These are phyloP conservation scores for Parazoanthus atlanticus DNA, from an alignment of 92 coral and sea anemone species.

Conservation along the genomic window DNA sequence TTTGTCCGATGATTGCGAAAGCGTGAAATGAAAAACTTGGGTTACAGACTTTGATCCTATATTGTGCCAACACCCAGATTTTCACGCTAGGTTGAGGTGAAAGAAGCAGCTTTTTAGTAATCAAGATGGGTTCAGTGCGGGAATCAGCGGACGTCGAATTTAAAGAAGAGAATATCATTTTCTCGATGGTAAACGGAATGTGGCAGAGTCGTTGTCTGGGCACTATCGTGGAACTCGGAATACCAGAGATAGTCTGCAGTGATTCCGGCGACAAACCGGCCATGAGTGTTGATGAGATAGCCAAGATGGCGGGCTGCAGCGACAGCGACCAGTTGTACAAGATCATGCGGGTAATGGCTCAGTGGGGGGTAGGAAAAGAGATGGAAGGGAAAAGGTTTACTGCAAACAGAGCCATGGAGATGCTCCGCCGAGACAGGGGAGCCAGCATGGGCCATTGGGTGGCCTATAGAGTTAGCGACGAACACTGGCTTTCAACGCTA, in stretches of 20 bases:
- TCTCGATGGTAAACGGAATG: conserved; percentile 44
- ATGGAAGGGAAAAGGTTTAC: conserved; percentile 29
- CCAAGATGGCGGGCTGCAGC: conserved; percentile 15
- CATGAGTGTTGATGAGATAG: conserved; percentile 34
- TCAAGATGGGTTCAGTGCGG: not conserved
- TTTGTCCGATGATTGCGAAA: too few relatives aligned
- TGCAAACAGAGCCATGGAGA: conserved; percentile 33
- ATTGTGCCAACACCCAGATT: too few relatives aligned
- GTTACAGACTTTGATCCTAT: too few relatives aligned
- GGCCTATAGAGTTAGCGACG: not conserved
- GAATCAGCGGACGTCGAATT: not conserved
- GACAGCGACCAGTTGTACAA: conserved; percentile 16
- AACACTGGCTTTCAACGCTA: not conserved
- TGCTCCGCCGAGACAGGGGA: conserved; percentile 38
- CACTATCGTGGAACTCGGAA: conserved; percentile 19
- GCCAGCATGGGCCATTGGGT: conserved; percentile 46
- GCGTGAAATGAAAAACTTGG: too few relatives aligned
- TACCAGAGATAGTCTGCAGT: conserved; percentile 42
- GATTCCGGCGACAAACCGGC: not conserved
- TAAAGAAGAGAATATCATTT: conserved; percentile 10
- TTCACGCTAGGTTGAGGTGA: not conserved
- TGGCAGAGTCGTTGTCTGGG: conserved; percentile 42
- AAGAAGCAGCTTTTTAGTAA: not conserved
- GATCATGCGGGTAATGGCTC: conserved; percentile 43
- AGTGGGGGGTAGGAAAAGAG: conserved; percentile 46